Evolutionary conservation across 2,888 invertebrate genomes (phyloP).

Genomic region (Caenorhabditis plicata): DNA sequence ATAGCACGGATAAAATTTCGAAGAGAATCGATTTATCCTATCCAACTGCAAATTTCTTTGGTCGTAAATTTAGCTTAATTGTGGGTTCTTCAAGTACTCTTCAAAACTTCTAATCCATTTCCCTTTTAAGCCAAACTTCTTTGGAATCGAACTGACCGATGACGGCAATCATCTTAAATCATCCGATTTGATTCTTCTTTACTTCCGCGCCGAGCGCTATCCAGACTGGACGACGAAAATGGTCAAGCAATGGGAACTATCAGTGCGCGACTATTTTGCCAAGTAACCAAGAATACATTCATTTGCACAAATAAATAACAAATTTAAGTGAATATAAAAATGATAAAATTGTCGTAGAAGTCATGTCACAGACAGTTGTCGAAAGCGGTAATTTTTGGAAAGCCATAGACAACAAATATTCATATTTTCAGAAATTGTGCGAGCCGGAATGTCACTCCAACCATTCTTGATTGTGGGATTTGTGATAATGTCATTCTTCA

Average conservation of each 20-base stretch:
- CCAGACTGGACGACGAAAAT: constrained; percentile 40
- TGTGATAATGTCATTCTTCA: constrained; percentile 43
- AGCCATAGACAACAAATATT: not conserved
- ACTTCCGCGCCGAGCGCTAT: constrained; percentile 50
- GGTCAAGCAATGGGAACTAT: constrained; percentile 44
- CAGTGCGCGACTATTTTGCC: constrained; percentile 36
- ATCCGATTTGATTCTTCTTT: constrained; percentile 36
- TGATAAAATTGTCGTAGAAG: constrained; percentile 29
- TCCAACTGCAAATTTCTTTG: constrained; percentile 32
- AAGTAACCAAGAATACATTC: not conserved
- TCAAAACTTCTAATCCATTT: not conserved
- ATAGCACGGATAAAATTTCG: constrained; percentile 23
- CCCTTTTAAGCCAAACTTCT: constrained; percentile 29
- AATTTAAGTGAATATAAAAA: constrained; percentile 13
- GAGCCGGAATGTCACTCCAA: constrained; percentile 41
- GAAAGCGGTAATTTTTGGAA: constrained; percentile 24
- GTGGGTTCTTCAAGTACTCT: constrained; percentile 11
- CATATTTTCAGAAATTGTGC: constrained; percentile 34
- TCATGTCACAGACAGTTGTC: constrained; percentile 36
- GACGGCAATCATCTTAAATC: constrained; percentile 28
- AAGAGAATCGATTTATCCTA: constrained; percentile 33
- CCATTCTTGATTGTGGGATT: constrained; percentile 50
- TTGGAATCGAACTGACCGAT: constrained; percentile 11
- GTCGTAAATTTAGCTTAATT: constrained; percentile 29
- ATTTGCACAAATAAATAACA: not conserved